A percentile compares a stretch with the other conserved stretches of the same genome.
Evolutionary conservation across 2,797 vertebrate species (phyloP).

Genomic region (Cyclopterus lumpus): DNA sequence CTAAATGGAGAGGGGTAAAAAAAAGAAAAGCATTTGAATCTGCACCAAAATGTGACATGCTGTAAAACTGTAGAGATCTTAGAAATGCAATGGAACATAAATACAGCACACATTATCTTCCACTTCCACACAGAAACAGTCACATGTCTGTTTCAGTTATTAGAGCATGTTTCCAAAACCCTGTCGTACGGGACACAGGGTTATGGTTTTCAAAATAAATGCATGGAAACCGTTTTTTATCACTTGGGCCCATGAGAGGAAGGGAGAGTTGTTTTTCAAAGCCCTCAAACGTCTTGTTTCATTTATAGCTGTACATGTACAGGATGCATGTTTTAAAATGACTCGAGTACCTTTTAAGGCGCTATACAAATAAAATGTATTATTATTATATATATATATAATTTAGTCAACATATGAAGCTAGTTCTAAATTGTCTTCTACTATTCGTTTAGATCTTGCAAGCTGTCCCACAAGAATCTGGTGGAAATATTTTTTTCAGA

Average conservation of each 20-base stretch:
- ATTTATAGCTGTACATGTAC: not conserved
- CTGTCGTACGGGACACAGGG: constrained; percentile 26
- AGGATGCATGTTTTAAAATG: not conserved
- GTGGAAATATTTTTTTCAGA: constrained; percentile 22
- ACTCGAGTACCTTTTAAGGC: too few relatives aligned
- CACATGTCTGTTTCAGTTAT: constrained; percentile 34
- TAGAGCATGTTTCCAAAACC: constrained; percentile 43
- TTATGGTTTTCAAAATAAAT: constrained; percentile 52
- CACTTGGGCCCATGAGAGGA: constrained; percentile 14
- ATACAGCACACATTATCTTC: constrained; percentile 38
- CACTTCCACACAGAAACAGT: constrained; percentile 26
- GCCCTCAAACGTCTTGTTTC: not conserved
- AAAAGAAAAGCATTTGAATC: constrained; percentile 35
- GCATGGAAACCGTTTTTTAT: constrained; percentile 32
- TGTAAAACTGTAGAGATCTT: constrained; percentile 32
- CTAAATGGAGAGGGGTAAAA: constrained; percentile 22
- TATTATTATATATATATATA: too few relatives aligned
- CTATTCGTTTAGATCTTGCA: not conserved
- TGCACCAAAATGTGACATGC: constrained; percentile 29
- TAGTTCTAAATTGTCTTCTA: not conserved
- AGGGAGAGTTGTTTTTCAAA: not conserved
- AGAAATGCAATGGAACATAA: constrained; percentile 52
- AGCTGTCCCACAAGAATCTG: constrained; percentile 7
- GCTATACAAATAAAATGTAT: too few relatives aligned
- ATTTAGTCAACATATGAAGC: not conserved